Base-by-base conservation (phyloP, 2,888 invertebrate genomes). In the Iphiclides podalirius region DNA sequence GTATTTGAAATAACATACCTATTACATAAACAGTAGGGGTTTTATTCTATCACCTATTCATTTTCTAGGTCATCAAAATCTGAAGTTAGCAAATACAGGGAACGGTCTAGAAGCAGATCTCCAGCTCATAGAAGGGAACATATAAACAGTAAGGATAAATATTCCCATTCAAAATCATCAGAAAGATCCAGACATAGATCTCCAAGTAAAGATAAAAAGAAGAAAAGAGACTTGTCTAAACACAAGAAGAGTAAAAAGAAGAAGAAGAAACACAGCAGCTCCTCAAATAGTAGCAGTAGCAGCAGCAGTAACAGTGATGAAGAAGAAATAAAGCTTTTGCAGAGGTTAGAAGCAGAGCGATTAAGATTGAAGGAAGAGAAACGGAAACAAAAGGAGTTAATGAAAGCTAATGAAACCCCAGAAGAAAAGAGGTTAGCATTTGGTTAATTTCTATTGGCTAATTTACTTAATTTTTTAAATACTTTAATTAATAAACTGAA, bases 391-490 rank as follows among this genome's bases (percentile, higher is more conserved):
- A 96, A 96, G 62, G 95, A 95, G 60, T 65, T 92, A 44, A 70
- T 93, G 70, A 99, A 99, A 79, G 94, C 95, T 0, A 93, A 93
- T 46, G 99, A 99, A 87, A 98, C 98, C 0, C 96, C 98, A 0
- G 98, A 98, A 76, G 98, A 99, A 73, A 99, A 99, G 73, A 89
- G 91, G 89, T 87, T 57, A 16, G 20, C 45, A 26, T 23, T 17
- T 12, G 1, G 6, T 26, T 8, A 7, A 26, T 26, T 28, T n/a
- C n/a, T n/a, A n/a, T n/a, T n/a, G n/a, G n/a, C n/a, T n/a, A 17
- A 28, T 11, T 14, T 9, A 28, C n/a, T 28, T 2, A 28, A 28
- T 1, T 8, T 1, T 8, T n/a, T 9, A 9, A 15, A 15, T 35
- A 35, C 9, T 35, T 7, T 35, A 15, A 3, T 1, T 8, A 35